Base-by-base conservation (phyloP, 2,888 invertebrate species). In the Galeruca laticollis region DNA sequence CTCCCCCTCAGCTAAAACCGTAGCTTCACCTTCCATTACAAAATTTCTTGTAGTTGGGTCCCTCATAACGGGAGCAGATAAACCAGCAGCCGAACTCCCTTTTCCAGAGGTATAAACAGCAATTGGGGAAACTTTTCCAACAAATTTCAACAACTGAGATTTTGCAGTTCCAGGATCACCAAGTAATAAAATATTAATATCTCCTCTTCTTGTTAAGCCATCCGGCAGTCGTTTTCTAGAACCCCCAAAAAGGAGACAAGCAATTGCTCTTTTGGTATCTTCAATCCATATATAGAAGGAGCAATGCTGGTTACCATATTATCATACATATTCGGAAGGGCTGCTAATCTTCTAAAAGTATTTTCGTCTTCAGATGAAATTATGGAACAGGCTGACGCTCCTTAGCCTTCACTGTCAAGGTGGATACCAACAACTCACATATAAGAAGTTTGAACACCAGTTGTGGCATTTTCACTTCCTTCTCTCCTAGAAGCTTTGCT, bases 91-190 rank as follows among this genome's bases (percentile, higher is more conserved):
- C 80, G 98, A 98, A 75, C 98, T 98, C 2, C 99, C 99, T 87
- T 99, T 99, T n/a, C 99, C 99, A 0, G 98, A 99, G 0, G 99
- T 99, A 84, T 99, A 99, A 3, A 98, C 95, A 0, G 94, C 96
- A 78, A 98, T 94, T 0, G 98, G 98, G 0, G 98, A 90, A 20
- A 96, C 97, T 80, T 92, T 93, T 85, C 99, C 98, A 0, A 98
- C 98, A 83, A 99, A 99, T 86, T 99, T 99, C 10, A 99, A 87
- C 68, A 99, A 87, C 84, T 99, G 99, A 0, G 98, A 98, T 85
- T 99, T 99, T n/a, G 99, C 99, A 0, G 99, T 99, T 80, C 99
- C 99, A 0, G 99, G 99, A 87, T 99, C 99, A 51, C 99, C 99
- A 33, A 99, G 88, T 71, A 99, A 88, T 13, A 99, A 86, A 21